Evolutionary conservation across 2,888 invertebrate genomes (phyloP).

Genomic region (Microplitis manilae): DNA sequence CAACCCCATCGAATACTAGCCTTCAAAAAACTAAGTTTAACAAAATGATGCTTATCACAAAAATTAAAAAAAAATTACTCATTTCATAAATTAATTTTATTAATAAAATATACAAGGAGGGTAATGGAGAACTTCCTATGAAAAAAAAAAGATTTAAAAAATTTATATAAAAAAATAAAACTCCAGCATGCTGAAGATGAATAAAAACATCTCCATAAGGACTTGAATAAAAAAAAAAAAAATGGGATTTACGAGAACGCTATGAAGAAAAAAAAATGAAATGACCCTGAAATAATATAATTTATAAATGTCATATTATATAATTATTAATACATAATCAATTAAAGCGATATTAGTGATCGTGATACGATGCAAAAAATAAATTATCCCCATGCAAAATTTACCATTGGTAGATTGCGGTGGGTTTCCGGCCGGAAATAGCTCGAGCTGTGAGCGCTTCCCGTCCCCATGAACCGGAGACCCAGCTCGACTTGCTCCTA

Average conservation of each 20-base stretch:
- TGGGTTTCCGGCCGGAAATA: slow-evolving; percentile 77
- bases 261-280: not conserved
- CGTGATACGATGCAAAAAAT: slow-evolving; percentile 9
- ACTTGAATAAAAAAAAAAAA: not conserved
- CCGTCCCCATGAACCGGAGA: slow-evolving; percentile 80
- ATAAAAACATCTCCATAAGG: not conserved
- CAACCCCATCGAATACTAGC: too few species aligned
- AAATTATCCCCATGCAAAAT: slow-evolving; percentile 57
- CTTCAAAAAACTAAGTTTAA: too few species aligned
- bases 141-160: too few species aligned
- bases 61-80: too few species aligned
- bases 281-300: slow-evolving; percentile 20
- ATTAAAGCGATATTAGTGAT: slow-evolving; percentile 1
- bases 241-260: not conserved
- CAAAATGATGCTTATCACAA: too few species aligned
- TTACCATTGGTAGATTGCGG: slow-evolving; percentile 88
- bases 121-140: too few species aligned
- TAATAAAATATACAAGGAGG: too few species aligned
- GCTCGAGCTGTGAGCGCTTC: slow-evolving; percentile 82
- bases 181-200: not conserved
- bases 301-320: not conserved
- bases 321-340: not conserved
- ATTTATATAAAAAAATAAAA: not conserved
- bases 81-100: too few species aligned
- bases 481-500: slow-evolving; percentile 73